Base-by-base conservation (phyloP, 1,140 invertebrate genomes). In the Trissolcus basalis region DNA sequence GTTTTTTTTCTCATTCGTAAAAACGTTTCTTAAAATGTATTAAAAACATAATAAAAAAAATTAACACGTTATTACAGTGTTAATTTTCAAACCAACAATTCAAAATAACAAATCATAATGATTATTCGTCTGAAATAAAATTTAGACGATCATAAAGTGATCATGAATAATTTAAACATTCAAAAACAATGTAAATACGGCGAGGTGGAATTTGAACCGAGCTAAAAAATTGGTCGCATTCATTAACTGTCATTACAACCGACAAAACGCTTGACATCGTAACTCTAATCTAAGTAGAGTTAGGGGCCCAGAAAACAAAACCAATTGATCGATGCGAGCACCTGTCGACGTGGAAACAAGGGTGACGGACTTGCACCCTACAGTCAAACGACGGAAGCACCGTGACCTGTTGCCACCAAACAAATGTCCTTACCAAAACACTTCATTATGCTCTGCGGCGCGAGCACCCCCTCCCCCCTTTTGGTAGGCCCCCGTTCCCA, bases 321-420 rank as follows among this genome's bases (percentile, higher is more conserved):
- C 41, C 48, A 10, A 70, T 16, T 63, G 68, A 71, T 63, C 36
- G 47, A 48, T 67, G 9, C 44, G 1, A 10, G 7, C 68, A 58
- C 59, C 58, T 70, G 67, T 35, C 6, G 19, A 49, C 36, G 0
- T n/a, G 50, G 11, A 33, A 27, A 43, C 14, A n/a, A 12, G 51
- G 67, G 67, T 50, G 41, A 39, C 64, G 58, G n/a, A 10, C 47
- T 65, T 33, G 33, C 39, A 12, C 11, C 39, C 48, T 47, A 36
- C 56, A 49, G 36, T 39, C 56, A 47, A 43, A 41, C 55, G 9
- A 41, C 44, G 12, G 13, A 15, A 48, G 16, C 49, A 13, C 14
- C 13, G 48, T 54, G 59, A 72, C 69, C 69, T 60, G 69, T 65
- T 65, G 69, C 48, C 33, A 27, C 33, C 60, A 54, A 48, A 72